Evolutionary conservation across 1,140 invertebrate species (phyloP).

Genomic region (Drosophila pseudoananassae): DNA sequence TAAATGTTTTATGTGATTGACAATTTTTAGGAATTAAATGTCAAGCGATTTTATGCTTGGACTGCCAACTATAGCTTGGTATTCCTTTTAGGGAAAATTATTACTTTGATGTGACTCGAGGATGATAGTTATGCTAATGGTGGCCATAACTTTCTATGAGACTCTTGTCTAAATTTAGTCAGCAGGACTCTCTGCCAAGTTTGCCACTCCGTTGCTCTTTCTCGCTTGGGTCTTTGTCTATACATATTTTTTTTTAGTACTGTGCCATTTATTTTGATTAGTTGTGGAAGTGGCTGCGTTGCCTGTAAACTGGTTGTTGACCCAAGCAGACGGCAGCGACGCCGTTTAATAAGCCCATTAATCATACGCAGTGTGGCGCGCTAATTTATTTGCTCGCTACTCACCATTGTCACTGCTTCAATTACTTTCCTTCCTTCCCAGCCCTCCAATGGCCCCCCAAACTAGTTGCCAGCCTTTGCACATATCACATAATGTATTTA

Average conservation of each 20-base stretch:
- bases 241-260: neutral
- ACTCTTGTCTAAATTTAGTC: conserved; percentile 24
- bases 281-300: conserved; percentile 32
- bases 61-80: neutral
- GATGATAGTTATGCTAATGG: conserved; percentile 25
- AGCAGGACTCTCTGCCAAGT: conserved; percentile 7
- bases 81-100: neutral
- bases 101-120: neutral
- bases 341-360: conserved; percentile 70
- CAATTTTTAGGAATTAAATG: too few relatives aligned
- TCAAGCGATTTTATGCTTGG: neutral
- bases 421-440: conserved; percentile 37
- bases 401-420: conserved; percentile 59
- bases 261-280: conserved; percentile 55
- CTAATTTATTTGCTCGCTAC: conserved; percentile 70
- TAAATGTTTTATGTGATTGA: too few relatives aligned
- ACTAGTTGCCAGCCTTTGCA: conserved; percentile 45
- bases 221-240: conserved; percentile 21
- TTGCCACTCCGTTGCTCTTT: conserved; percentile 1
- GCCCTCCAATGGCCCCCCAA: neutral
- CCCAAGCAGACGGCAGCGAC: conserved; percentile 32
- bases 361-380: conserved; percentile 73
- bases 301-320: conserved; percentile 73
- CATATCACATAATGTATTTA: conserved; percentile 76
- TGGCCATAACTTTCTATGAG: conserved; percentile 9